These are phyloP conservation scores for Hoplostethus mediterraneus DNA, from an alignment of 2,797 vertebrate species.

Conservation along the genomic window DNA sequence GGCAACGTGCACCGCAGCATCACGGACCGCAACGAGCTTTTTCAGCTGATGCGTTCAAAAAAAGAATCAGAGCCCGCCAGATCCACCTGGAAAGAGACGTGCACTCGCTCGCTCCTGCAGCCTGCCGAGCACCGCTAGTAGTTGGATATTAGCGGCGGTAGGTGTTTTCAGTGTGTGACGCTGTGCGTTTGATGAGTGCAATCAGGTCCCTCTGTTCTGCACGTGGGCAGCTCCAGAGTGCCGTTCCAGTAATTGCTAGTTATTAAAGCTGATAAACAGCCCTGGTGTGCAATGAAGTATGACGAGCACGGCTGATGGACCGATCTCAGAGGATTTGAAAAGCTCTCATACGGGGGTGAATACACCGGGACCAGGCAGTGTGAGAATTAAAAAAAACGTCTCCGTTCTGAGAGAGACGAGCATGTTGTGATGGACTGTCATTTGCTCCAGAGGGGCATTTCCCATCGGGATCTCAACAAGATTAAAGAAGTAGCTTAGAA, in stretches of 20 bases:
- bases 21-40: not conserved
- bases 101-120: not conserved
- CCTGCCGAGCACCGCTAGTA: not conserved
- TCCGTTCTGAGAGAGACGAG: constrained; percentile 1
- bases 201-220: constrained; percentile 49
- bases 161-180: constrained; percentile 1
- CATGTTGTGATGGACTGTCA: constrained; percentile 28
- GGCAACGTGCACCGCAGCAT: not conserved
- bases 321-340: constrained; percentile 42
- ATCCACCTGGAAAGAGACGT: not conserved
- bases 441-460: constrained; percentile 14
- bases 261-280: constrained; percentile 70
- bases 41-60: constrained; percentile 1
- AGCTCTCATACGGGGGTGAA: constrained; percentile 17
- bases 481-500: constrained; percentile 17
- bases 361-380: constrained; percentile 7
- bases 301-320: constrained; percentile 62
- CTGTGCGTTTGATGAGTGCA: constrained; percentile 53
- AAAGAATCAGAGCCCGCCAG: not conserved
- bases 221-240: constrained; percentile 61
- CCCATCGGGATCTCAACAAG: constrained; percentile 1
- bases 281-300: constrained; percentile 56
- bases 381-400: constrained; percentile 8
- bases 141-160: not conserved
- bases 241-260: constrained; percentile 63